These are phyloP conservation scores for Asobara japonica DNA, from an alignment of 1,140 invertebrate genomes.

Conservation along the genomic window DNA sequence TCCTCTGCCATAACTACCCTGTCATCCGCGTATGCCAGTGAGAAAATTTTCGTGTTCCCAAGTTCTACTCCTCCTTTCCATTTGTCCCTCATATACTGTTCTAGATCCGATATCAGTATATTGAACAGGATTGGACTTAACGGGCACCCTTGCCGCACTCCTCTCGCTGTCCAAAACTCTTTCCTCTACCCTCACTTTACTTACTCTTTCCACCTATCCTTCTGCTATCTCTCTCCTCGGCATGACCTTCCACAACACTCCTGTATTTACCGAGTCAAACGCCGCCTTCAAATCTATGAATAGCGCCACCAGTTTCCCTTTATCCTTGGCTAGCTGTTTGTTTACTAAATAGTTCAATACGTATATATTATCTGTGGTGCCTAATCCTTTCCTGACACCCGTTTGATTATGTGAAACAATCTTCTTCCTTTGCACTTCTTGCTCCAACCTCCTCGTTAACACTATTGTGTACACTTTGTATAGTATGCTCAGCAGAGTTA, in stretches of 20 bases:
- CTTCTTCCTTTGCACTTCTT: too few relatives aligned
- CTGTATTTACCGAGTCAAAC: constrained; percentile 31
- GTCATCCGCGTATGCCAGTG: too few relatives aligned
- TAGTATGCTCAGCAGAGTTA: too few relatives aligned
- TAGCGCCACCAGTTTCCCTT: constrained; percentile 13
- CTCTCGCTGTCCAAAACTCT: constrained; percentile 26
- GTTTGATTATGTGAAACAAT: too few relatives aligned
- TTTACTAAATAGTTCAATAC: too few relatives aligned
- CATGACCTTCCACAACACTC: constrained; percentile 28
- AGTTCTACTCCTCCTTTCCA: constrained; percentile 21
- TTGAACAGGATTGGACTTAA: constrained; percentile 32
- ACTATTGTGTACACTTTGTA: too few relatives aligned
- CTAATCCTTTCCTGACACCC: too few relatives aligned
- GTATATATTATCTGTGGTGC: too few relatives aligned
- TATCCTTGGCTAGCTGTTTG: too few relatives aligned
- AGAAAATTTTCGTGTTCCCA: constrained; percentile 21
- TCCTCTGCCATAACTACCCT: too few relatives aligned
- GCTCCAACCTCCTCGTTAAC: too few relatives aligned
- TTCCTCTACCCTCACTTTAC: background rate
- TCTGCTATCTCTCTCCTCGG: constrained; percentile 18
- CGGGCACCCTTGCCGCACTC: constrained; percentile 28
- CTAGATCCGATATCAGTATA: constrained; percentile 29
- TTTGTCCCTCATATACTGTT: constrained; percentile 19
- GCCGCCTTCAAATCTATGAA: constrained; percentile 36
- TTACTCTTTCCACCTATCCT: constrained; percentile 22